Conservation (phyloP, 2,797 vertebrate species). For the Syngnathus rostellatus region DNA sequence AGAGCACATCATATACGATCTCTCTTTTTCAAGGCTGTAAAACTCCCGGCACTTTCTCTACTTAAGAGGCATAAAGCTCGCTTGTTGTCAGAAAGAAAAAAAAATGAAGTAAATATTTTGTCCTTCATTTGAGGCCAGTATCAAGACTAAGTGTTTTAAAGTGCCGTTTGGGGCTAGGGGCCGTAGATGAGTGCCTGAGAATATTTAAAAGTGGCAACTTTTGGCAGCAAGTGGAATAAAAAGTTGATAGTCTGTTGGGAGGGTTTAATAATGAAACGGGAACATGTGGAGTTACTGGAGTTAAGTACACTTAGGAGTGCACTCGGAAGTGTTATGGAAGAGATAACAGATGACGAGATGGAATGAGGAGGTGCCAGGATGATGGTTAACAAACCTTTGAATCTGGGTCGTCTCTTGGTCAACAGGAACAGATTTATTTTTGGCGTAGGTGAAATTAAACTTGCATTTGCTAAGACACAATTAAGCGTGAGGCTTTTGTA, state of each 20-base stretch:
- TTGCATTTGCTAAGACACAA: neutral
- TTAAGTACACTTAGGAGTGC: constrained; percentile 62
- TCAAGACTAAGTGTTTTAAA: constrained; percentile 51
- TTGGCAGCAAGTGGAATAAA: constrained; percentile 35
- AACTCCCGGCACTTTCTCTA: constrained; percentile 38
- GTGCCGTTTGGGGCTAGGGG: constrained; percentile 39
- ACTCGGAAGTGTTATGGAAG: constrained; percentile 57
- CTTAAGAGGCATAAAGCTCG: constrained; percentile 28
- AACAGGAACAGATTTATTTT: constrained; percentile 25
- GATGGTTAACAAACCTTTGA: constrained; percentile 43
- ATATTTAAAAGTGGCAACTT: constrained; percentile 44
- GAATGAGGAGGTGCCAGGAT: constrained; percentile 37
- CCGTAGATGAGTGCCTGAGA: constrained; percentile 30
- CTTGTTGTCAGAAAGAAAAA: constrained; percentile 25
- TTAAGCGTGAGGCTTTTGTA: constrained; percentile 4
- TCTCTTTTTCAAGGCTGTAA: constrained; percentile 31
- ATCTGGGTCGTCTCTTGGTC: constrained; percentile 32
- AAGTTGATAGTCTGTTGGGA: constrained; percentile 58
- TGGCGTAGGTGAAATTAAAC: constrained; percentile 7
- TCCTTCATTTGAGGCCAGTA: constrained; percentile 27
- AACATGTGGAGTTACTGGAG: constrained; percentile 52
- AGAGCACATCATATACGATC: constrained; percentile 32
- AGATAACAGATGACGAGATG: constrained; percentile 46
- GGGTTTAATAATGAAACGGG: constrained; percentile 62
- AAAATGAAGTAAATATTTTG: constrained; percentile 46